Percentiles rank a stretch among this genome's conserved stretches.
phyloP scores from a whole-genome alignment of 2,113 vertebrate genomes.

The Sceloporus undulatus region DNA sequence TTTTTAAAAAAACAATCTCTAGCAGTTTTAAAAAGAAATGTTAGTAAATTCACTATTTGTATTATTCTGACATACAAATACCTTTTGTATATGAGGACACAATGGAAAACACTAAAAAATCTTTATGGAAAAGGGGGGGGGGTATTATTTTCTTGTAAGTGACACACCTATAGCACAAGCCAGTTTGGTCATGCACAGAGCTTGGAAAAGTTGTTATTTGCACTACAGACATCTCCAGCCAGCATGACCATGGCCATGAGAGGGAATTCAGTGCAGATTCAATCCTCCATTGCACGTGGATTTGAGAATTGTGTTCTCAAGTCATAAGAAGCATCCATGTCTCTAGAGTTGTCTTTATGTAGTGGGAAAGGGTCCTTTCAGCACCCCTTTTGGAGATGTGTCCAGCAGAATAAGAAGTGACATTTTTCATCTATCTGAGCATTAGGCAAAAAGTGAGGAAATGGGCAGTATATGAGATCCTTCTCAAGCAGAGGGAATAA shows the following conservation, averaged over 20 bases:
- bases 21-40: background rate
- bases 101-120: background rate
- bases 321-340: background rate
- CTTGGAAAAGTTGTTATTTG: too few relatives aligned
- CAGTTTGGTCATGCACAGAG: background rate
- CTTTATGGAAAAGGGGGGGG: background rate
- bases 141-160: background rate
- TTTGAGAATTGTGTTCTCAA: background rate
- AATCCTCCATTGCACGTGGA: background rate
- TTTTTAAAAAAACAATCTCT: background rate
- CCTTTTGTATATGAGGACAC: background rate
- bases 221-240: too few relatives aligned
- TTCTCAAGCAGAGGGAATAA: conserved; percentile 12
- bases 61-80: background rate
- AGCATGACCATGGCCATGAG: background rate
- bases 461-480: background rate
- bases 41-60: background rate
- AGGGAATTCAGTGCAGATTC: background rate
- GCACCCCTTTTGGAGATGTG: conserved; percentile 2
- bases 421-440: conserved; percentile 29
- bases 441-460: conserved; percentile 17
- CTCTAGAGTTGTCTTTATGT: background rate
- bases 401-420: conserved; percentile 35
- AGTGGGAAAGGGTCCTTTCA: background rate
- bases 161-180: background rate